Evolutionary conservation across 1,140 invertebrate genomes (phyloP).

Genomic region (Nasonia giraulti): DNA sequence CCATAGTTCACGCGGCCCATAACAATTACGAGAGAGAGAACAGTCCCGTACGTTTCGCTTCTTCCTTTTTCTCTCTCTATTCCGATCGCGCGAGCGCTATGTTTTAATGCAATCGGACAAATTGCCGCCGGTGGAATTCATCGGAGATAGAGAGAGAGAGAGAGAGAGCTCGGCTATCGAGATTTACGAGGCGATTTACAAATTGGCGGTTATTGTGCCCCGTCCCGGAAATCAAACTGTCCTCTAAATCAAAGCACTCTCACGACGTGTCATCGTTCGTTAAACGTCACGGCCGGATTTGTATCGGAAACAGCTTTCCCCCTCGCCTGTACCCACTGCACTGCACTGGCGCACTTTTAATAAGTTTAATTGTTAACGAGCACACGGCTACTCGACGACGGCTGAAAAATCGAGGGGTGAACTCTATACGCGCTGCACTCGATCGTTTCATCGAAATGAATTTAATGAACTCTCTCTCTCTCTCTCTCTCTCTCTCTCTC

Average conservation of each 20-base stretch:
- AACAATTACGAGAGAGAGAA: constrained; percentile 44
- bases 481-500: not conserved
- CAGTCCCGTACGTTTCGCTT: constrained; percentile 11
- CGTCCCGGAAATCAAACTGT: constrained; percentile 71
- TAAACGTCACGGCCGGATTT: constrained; percentile 68
- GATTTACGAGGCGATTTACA: constrained; percentile 74
- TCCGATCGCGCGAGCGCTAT: not conserved
- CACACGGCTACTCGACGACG: not conserved
- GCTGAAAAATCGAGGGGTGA: constrained; percentile 20
- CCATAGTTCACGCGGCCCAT: constrained; percentile 32
- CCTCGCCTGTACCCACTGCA: not conserved
- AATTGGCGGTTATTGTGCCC: constrained; percentile 74
- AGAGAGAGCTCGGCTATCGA: constrained; percentile 48
- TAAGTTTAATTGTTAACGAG: constrained; percentile 28
- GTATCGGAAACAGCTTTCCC: constrained; percentile 56
- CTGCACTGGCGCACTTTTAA: constrained; percentile 1
- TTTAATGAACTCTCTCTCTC: constrained; percentile 13
- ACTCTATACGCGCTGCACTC: not conserved
- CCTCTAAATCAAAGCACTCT: constrained; percentile 71
- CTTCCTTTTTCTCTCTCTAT: constrained; percentile 38
- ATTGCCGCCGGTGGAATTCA: constrained; percentile 40
- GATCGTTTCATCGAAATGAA: constrained; percentile 37
- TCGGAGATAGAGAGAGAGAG: not conserved
- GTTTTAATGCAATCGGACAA: constrained; percentile 46
- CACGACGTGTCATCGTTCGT: constrained; percentile 67